Evolutionary conservation across 2,113 vertebrate species (phyloP).

Genomic region (Gorilla gorilla): DNA sequence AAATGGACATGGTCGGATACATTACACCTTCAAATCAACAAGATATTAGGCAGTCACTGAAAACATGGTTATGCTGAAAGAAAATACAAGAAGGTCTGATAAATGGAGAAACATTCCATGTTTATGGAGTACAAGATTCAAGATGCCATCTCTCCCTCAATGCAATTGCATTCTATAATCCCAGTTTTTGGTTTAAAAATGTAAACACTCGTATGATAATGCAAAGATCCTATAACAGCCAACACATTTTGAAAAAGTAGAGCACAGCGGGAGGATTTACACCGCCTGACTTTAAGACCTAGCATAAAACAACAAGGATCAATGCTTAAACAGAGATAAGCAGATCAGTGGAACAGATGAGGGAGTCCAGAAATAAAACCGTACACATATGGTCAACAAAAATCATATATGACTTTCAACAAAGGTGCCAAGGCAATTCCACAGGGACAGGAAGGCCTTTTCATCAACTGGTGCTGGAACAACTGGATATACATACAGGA

Average conservation of each 20-base stretch:
- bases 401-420: background rate
- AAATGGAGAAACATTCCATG: background rate
- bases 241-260: background rate
- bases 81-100: background rate
- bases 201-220: background rate
- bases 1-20: background rate
- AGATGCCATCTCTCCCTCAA: background rate
- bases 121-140: background rate
- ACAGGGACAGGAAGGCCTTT: background rate
- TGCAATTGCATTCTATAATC: background rate
- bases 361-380: background rate
- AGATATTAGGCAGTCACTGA: background rate
- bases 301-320: background rate
- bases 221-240: background rate
- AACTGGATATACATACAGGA: background rate
- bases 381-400: background rate
- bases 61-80: background rate
- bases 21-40: background rate
- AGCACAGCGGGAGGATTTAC: background rate
- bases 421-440: background rate
- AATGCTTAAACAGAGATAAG: background rate
- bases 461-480: background rate
- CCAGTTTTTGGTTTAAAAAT: background rate
- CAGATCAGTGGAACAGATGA: background rate
- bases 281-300: background rate